Conservation (phyloP, 1,140 invertebrate genomes). For the Dinothrombium tinctorium region DNA sequence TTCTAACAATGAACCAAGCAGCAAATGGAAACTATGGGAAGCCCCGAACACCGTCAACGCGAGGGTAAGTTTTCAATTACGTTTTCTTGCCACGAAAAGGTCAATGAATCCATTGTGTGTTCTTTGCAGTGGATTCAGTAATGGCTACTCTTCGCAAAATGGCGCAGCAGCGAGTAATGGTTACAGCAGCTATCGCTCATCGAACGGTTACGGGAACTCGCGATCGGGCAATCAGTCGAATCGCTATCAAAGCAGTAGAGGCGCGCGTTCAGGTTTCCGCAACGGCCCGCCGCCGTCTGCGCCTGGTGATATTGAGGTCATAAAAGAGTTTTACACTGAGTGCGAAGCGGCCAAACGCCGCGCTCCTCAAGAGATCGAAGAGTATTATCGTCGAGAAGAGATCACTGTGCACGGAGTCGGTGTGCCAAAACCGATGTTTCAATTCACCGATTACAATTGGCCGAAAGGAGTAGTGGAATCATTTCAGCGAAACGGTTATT, state of each 20-base stretch:
- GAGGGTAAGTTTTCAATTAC: too few species aligned
- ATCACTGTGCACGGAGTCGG: neutral
- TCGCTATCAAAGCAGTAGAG: too few species aligned
- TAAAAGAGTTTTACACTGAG: neutral
- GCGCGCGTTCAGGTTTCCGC: too few species aligned
- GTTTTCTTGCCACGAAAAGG: too few species aligned
- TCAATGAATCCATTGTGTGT: too few species aligned
- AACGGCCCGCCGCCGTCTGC: neutral
- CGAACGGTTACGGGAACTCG: neutral
- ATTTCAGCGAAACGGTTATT: slow-evolving; percentile 29
- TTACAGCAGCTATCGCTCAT: neutral
- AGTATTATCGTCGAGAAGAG: neutral
- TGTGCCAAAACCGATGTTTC: neutral
- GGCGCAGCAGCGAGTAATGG: too few species aligned
- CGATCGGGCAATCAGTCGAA: too few species aligned
- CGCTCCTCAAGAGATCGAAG: neutral
- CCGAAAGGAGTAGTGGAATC: slow-evolving; percentile 38
- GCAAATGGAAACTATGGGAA: too few species aligned
- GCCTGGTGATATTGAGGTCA: neutral
- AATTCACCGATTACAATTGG: slow-evolving; percentile 6
- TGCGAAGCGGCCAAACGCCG: neutral
- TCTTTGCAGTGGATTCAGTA: too few species aligned
- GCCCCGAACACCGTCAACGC: too few species aligned
- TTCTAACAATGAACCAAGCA: too few species aligned
- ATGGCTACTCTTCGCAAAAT: too few species aligned